These are phyloP conservation scores for Bombus sibiricus DNA, from an alignment of 1,140 invertebrate species.

Conservation along the genomic window DNA sequence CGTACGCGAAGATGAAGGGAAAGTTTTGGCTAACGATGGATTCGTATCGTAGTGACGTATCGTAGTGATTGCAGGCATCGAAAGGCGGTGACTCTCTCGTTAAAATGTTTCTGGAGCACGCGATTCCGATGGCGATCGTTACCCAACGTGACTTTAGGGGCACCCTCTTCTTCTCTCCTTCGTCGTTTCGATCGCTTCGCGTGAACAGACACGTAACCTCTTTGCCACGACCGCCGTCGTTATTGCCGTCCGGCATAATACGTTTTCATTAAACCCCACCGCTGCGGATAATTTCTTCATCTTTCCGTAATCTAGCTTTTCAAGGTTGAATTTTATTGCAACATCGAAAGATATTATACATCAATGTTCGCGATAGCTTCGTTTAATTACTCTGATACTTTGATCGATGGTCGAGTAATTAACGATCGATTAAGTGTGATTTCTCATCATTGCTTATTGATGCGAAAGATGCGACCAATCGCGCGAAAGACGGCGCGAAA, in stretches of 20 bases:
- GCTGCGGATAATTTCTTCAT: conserved; percentile 16
- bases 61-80: conserved; percentile 44
- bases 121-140: conserved; percentile 67
- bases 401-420: not conserved
- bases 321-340: not conserved
- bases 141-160: conserved; percentile 61
- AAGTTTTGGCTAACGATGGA: conserved; percentile 23
- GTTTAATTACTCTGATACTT: not conserved
- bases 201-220: conserved; percentile 39
- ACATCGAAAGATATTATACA: not conserved
- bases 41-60: conserved; percentile 34
- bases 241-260: conserved; percentile 7
- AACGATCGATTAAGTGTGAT: not conserved
- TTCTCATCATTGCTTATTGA: not conserved
- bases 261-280: not conserved
- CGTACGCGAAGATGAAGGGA: not conserved
- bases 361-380: not conserved
- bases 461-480: conserved; percentile 2
- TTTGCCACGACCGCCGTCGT: conserved; percentile 11
- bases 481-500: not conserved
- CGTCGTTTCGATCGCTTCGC: conserved; percentile 4
- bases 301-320: not conserved
- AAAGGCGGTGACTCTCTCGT: conserved; percentile 56
- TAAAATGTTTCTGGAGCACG: conserved; percentile 71
- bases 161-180: not conserved